phyloP scores from a whole-genome alignment of 2,888 invertebrate species.

The Tribolium freemani region DNA sequence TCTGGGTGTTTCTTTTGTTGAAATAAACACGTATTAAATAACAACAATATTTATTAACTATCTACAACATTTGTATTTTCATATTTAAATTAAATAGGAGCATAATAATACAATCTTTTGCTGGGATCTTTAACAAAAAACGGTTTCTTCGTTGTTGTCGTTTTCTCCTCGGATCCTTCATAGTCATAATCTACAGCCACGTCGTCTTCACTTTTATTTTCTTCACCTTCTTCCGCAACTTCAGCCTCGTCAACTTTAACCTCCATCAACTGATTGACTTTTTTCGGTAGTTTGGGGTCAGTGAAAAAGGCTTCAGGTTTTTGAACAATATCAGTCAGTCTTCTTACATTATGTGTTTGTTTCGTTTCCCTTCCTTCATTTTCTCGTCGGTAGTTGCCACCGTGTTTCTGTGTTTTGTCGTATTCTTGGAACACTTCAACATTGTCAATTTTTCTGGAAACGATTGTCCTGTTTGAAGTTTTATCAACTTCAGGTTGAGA shows the following conservation, averaged over 20 bases:
- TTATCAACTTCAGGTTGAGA: background rate
- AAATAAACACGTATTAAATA: conserved; percentile 4
- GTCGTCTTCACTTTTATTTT: conserved; percentile 10
- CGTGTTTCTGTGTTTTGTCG: conserved; percentile 49
- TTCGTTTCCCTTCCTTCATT: conserved; percentile 28
- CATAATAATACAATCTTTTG: conserved; percentile 65
- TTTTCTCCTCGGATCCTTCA: conserved; percentile 39
- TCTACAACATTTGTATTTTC: conserved; percentile 30
- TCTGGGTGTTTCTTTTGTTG: too few relatives aligned
- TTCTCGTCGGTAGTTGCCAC: conserved; percentile 50
- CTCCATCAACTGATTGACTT: conserved; percentile 58
- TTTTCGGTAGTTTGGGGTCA: conserved; percentile 58
- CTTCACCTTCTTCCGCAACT: conserved; percentile 36
- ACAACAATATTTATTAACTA: conserved; percentile 29
- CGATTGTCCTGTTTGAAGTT: background rate
- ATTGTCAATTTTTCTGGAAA: conserved; percentile 26
- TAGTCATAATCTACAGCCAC: conserved; percentile 39
- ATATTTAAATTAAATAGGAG: conserved; percentile 53
- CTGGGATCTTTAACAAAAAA: conserved; percentile 64
- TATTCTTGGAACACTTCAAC: conserved; percentile 48
- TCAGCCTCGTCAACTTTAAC: conserved; percentile 40
- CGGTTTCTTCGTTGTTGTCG: conserved; percentile 45
- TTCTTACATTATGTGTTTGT: conserved; percentile 44
- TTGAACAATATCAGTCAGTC: conserved; percentile 56
- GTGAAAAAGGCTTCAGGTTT: conserved; percentile 59